These are phyloP conservation scores for Premnoplex brunnescens DNA, from an alignment of 2,797 vertebrate species.

Conservation along the genomic window DNA sequence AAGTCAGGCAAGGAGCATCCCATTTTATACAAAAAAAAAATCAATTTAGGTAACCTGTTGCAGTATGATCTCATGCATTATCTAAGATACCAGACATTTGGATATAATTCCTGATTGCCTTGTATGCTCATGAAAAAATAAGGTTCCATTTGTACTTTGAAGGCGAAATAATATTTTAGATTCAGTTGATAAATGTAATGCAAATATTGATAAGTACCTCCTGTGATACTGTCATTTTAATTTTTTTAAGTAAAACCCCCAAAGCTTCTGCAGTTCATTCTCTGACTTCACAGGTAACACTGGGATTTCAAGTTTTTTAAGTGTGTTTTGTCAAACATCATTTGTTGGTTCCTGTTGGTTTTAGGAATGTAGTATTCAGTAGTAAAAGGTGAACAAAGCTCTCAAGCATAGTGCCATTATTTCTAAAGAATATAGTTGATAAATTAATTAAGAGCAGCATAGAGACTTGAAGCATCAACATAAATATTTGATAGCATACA, in stretches of 20 bases:
- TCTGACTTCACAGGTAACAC: neutral
- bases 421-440: neutral
- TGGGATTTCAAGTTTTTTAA: neutral
- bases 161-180: neutral
- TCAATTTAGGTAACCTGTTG: neutral
- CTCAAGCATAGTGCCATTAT: neutral
- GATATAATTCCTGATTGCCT: neutral
- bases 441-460: conserved; percentile 1
- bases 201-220: neutral
- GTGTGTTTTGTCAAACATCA: neutral
- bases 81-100: neutral
- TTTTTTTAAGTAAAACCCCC: neutral
- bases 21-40: neutral
- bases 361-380: neutral
- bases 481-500: neutral
- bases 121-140: neutral
- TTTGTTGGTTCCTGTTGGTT: neutral
- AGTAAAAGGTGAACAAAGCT: neutral
- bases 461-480: neutral
- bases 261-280: neutral
- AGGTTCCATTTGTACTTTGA: neutral
- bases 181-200: neutral
- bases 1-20: neutral
- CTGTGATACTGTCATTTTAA: neutral
- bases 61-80: neutral